These are phyloP conservation scores for Orycteropus afer DNA, from an alignment of 2,113 vertebrate species.

Conservation along the genomic window DNA sequence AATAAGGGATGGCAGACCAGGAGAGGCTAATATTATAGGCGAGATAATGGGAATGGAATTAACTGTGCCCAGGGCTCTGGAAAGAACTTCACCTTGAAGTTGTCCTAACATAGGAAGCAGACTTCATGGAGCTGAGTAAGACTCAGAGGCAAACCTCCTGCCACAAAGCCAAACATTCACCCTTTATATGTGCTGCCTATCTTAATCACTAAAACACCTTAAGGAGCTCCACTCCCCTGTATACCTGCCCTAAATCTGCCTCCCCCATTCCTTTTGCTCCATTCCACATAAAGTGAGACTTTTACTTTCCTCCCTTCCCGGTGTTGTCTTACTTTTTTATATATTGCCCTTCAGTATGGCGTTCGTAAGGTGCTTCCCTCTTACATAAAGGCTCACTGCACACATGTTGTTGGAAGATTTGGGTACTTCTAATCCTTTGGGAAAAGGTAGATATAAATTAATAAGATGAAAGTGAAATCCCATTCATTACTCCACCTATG, in stretches of 20 bases:
- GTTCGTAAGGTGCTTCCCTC: background rate
- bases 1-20: background rate
- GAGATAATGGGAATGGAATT: background rate
- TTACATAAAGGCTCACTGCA: background rate
- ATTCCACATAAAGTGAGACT: background rate
- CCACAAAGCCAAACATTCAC: background rate
- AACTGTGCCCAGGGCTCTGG: background rate
- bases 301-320: background rate
- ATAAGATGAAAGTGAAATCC: background rate
- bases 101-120: background rate
- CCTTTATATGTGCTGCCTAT: accelerated
- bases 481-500: background rate
- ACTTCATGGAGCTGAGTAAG: background rate
- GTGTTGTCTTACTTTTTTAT: background rate
- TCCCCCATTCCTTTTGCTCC: background rate
- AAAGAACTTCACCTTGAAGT: background rate
- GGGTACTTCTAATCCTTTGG: background rate
- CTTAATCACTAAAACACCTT: background rate
- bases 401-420: background rate
- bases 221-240: background rate
- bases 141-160: background rate
- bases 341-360: background rate
- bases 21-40: background rate
- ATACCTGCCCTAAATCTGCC: background rate
- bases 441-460: background rate